These are phyloP conservation scores for Pongo abelii DNA, from an alignment of 2,113 vertebrate species.

Conservation along the genomic window DNA sequence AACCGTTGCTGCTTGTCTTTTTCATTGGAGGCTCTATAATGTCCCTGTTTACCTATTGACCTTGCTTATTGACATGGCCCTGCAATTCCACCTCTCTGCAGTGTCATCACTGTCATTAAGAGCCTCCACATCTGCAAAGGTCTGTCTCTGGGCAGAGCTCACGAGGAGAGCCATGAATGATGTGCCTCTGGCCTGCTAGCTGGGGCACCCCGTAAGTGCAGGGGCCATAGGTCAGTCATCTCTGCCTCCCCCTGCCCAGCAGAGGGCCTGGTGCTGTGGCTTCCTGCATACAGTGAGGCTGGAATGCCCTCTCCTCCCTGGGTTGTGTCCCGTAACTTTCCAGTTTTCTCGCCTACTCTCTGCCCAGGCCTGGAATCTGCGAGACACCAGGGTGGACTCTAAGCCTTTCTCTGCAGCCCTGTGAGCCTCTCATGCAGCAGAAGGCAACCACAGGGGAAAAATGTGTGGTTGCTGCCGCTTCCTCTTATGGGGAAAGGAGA, in stretches of 20 bases:
- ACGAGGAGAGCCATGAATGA: rapidly evolving
- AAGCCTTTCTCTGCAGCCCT: background rate
- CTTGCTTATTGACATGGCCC: background rate
- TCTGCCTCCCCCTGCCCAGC: rapidly evolving
- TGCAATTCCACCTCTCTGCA: no score
- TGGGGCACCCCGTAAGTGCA: rapidly evolving
- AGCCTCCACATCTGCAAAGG: rapidly evolving
- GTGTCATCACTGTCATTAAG: rapidly evolving
- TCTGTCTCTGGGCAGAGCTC: background rate
- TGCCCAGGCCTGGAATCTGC: background rate
- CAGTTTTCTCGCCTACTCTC: background rate
- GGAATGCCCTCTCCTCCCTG: background rate
- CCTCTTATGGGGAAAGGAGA: slow-evolving; percentile 39
- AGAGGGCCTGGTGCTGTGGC: background rate
- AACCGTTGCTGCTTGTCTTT: background rate
- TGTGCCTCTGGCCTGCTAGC: background rate
- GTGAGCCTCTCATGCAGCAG: background rate
- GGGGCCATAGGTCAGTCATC: rapidly evolving
- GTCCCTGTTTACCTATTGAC: background rate
- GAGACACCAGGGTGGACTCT: background rate
- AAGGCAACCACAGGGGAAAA: background rate
- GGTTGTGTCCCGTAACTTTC: background rate
- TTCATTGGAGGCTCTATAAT: background rate
- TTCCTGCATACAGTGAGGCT: background rate
- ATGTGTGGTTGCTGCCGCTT: background rate